A percentile compares a stretch with the other conserved stretches of the same genome.
These are phyloP conservation scores for Alouatta palliata DNA, from an alignment of 2,113 vertebrate species.

Conservation along the genomic window DNA sequence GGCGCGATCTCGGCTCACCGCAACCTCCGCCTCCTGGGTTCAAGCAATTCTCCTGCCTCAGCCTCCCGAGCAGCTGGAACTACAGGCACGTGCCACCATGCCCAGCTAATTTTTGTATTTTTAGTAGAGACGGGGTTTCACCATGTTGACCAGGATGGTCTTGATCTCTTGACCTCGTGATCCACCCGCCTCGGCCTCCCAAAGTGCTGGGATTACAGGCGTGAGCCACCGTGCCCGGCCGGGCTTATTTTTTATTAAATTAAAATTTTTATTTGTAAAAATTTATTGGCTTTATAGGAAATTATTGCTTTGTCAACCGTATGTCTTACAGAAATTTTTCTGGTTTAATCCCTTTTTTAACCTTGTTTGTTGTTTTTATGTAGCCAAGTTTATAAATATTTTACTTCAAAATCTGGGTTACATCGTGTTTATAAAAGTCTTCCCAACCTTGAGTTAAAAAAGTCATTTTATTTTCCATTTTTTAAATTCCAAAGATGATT, in stretches of 20 bases:
- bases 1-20: too few relatives aligned
- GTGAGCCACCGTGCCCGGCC: too few relatives aligned
- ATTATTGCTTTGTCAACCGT: neutral
- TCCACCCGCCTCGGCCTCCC: too few relatives aligned
- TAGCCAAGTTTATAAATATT: neutral
- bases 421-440: neutral
- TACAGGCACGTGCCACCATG: too few relatives aligned
- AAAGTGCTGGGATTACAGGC: too few relatives aligned
- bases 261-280: neutral
- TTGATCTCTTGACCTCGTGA: too few relatives aligned
- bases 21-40: too few relatives aligned
- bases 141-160: too few relatives aligned
- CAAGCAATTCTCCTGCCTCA: too few relatives aligned
- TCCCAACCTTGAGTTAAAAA: neutral
- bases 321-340: neutral
- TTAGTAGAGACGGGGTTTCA: too few relatives aligned
- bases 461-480: neutral
- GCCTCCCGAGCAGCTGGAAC: too few relatives aligned
- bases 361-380: neutral
- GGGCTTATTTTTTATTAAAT: neutral
- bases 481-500: neutral
- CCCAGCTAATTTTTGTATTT: too few relatives aligned
- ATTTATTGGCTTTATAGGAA: neutral
- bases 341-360: neutral
- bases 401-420: neutral